Evolutionary conservation across 1,140 invertebrate species (phyloP).

Genomic region (Diuraphis noxia): DNA sequence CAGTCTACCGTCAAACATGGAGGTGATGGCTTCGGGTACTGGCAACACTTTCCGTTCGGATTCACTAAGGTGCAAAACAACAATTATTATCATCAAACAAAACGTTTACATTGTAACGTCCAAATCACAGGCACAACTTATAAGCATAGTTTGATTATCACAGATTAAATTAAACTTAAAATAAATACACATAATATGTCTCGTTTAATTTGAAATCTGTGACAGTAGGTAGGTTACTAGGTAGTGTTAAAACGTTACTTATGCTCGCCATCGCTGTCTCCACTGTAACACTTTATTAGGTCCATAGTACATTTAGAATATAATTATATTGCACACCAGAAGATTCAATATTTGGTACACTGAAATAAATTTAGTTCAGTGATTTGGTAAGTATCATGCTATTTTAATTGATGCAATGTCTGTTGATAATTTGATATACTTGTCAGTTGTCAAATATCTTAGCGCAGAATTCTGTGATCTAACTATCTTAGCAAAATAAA

Average conservation of each 20-base stretch:
- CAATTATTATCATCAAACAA: background rate
- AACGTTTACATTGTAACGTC: background rate
- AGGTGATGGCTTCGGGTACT: background rate
- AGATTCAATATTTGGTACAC: too few species aligned
- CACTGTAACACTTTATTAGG: constrained; percentile 11
- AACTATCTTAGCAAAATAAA: too few species aligned
- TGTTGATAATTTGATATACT: too few species aligned
- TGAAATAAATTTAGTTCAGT: too few species aligned
- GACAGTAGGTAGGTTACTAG: background rate
- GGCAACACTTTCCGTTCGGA: background rate
- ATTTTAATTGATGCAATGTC: too few species aligned
- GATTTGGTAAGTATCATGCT: too few species aligned
- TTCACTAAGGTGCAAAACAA: background rate
- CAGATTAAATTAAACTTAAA: background rate
- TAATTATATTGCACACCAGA: background rate
- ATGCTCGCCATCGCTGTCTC: background rate
- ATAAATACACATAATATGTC: background rate
- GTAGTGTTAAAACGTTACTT: background rate
- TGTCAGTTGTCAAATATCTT: too few species aligned
- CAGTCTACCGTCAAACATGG: background rate
- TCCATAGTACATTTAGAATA: background rate
- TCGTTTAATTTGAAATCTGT: background rate
- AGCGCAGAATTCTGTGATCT: too few species aligned
- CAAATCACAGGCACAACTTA: background rate
- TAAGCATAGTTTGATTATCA: background rate